These are phyloP conservation scores for Xylocampa areola DNA, from an alignment of 2,888 invertebrate genomes.

Conservation along the genomic window DNA sequence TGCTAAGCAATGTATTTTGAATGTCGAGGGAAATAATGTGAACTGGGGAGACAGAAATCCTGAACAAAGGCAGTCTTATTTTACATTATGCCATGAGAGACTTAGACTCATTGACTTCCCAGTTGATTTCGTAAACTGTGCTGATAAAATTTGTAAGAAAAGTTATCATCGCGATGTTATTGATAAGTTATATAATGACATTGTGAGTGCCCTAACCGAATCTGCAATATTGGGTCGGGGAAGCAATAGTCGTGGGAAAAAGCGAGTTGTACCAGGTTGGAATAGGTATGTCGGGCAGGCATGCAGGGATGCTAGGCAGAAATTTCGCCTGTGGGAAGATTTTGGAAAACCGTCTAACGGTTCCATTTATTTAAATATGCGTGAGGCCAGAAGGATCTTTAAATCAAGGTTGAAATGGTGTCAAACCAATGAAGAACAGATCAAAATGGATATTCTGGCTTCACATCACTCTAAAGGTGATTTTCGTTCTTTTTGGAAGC, in stretches of 20 bases:
- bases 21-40: too few relatives aligned
- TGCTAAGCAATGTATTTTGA: too few relatives aligned
- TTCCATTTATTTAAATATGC: conserved; percentile 12
- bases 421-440: too few relatives aligned
- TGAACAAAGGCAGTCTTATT: too few relatives aligned
- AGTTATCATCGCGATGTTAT: background rate
- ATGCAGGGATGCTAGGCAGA: conserved; percentile 14
- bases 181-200: background rate
- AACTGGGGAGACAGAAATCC: too few relatives aligned
- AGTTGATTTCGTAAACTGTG: background rate
- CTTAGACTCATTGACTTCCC: conserved; percentile 10
- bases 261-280: background rate
- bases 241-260: background rate
- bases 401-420: conserved; percentile 10
- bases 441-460: too few relatives aligned
- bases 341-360: conserved; percentile 25
- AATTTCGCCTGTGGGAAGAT: conserved; percentile 16
- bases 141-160: background rate
- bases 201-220: background rate
- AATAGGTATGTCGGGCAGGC: conserved; percentile 1
- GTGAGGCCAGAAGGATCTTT: conserved; percentile 17
- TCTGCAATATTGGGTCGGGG: background rate
- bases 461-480: too few relatives aligned
- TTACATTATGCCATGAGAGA: too few relatives aligned
- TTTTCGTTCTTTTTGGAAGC: too few relatives aligned